Evolutionary conservation across 2,888 invertebrate genomes (phyloP), one percentile per base, ranked within the genome.

Genomic region (Macaria notata): DNA sequence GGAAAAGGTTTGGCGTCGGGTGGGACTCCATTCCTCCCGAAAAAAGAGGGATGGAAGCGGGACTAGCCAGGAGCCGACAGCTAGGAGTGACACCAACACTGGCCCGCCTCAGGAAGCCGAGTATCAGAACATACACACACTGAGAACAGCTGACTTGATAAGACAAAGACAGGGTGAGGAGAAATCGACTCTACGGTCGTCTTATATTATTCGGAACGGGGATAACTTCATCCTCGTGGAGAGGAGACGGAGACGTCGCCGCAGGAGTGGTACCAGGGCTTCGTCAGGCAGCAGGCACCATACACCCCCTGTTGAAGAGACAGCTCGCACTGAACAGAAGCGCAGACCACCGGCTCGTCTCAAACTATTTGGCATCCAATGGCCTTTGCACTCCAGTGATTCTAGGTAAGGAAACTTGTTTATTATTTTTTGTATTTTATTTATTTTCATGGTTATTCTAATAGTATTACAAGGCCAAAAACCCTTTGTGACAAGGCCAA

Each of bases 1-100:
- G 92, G 92, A 92, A 91, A 92, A 92, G 83, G 91, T 92, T 88
- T 92, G 92, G 92, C 89, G 91, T 81, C 84, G 91, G 69, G 92
- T 92, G 69, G 92, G 92, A 79, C 92, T 92, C 84, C 92, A 92
- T 87, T 92, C 92, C 87, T 91, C 92, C 83, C 92, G 92, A 56
- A 91, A 91, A 83, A 92, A 92, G 86, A 88, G 91, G 87, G 92
- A 92, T 84, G 91, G 91, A 85, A 91, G 90, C 73, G 91, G 90
- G 65, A 86, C 89, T 69, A 90, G 90, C 72, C 79, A 72, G 66
- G 89, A 91, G 82, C 86, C 83, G 79, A 83, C 85, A 33, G 61
- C 60, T 29, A 45, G 54, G 46, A 42, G 54, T 41, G 58, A 58
- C 9, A 59, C 82, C 41, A 57, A 63, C 36, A 79, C 83, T n/a